Conservation (phyloP, 2,797 vertebrate species). For the Lagocephalus sceleratus region DNA sequence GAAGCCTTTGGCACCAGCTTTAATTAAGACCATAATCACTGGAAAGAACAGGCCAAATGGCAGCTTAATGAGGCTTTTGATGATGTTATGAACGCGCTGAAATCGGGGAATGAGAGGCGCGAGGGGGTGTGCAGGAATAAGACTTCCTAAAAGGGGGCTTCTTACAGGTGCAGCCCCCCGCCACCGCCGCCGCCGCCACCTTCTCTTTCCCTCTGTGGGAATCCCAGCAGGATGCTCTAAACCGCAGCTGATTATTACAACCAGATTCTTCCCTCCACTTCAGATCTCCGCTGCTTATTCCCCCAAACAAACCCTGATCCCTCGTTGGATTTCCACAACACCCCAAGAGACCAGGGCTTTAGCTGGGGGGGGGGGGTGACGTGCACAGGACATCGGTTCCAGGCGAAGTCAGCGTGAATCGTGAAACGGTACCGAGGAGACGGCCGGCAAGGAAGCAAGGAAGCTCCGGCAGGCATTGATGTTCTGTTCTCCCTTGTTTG, state of each 20-base stretch:
- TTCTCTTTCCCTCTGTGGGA: conserved; percentile 38
- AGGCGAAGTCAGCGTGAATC: too few relatives aligned
- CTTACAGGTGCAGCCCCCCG: conserved; percentile 39
- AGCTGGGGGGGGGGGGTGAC: too few relatives aligned
- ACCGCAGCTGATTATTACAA: conserved; percentile 51
- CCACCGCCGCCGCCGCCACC: neutral
- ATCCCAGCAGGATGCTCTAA: conserved; percentile 55
- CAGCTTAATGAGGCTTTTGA: conserved; percentile 40
- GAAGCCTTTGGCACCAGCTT: conserved; percentile 40
- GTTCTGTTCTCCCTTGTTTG: too few relatives aligned
- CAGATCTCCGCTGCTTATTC: conserved; percentile 1
- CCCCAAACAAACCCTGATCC: too few relatives aligned
- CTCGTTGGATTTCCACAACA: too few relatives aligned
- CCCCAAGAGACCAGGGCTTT: too few relatives aligned
- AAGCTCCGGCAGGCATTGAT: too few relatives aligned
- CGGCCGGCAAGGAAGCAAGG: too few relatives aligned
- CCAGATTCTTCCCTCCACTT: conserved; percentile 36
- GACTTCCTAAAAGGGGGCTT: too few relatives aligned
- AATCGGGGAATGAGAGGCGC: neutral
- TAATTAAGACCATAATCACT: conserved; percentile 53
- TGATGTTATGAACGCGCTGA: conserved; percentile 10
- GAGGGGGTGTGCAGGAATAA: neutral
- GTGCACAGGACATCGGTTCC: too few relatives aligned
- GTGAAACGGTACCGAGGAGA: too few relatives aligned
- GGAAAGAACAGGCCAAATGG: conserved; percentile 28